A percentile compares a stretch with the other conserved stretches of the same genome.
Evolutionary conservation across 2,113 vertebrate species (phyloP).

Genomic region (Meles meles): DNA sequence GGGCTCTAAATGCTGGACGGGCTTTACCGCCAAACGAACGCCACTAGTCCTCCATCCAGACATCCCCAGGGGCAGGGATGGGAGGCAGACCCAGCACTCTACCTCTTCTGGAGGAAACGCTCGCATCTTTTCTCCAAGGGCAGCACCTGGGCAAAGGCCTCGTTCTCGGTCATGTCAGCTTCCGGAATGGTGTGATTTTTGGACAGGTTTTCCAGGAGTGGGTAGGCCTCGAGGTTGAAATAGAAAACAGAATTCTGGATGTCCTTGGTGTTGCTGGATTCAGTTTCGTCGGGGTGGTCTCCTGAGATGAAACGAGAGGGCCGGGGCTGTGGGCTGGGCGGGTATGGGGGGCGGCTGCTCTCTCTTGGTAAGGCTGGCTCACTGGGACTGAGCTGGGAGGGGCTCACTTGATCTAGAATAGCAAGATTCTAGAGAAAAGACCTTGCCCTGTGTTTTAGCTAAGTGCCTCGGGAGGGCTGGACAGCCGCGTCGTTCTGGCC

Average conservation of each 20-base stretch:
- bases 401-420: background rate
- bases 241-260: conserved; percentile 71
- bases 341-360: background rate
- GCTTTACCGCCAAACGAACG: background rate
- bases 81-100: background rate
- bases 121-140: conserved; percentile 76
- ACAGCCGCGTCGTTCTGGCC: background rate
- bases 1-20: background rate
- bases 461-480: background rate
- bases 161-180: background rate
- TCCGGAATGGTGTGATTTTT: background rate
- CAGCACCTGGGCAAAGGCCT: background rate
- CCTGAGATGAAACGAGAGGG: conserved; percentile 46
- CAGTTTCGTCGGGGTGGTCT: background rate
- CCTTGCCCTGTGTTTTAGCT: background rate
- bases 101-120: conserved; percentile 74
- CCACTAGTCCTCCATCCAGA: background rate
- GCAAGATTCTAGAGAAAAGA: background rate
- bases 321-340: accelerated
- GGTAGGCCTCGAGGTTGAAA: conserved; percentile 75
- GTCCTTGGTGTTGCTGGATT: background rate
- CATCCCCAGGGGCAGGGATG: accelerated
- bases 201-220: conserved; percentile 63
- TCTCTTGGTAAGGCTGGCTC: background rate
- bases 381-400: background rate